These are phyloP conservation scores for Ochropleura leucogaster DNA, from an alignment of 2,888 invertebrate genomes.

Conservation along the genomic window DNA sequence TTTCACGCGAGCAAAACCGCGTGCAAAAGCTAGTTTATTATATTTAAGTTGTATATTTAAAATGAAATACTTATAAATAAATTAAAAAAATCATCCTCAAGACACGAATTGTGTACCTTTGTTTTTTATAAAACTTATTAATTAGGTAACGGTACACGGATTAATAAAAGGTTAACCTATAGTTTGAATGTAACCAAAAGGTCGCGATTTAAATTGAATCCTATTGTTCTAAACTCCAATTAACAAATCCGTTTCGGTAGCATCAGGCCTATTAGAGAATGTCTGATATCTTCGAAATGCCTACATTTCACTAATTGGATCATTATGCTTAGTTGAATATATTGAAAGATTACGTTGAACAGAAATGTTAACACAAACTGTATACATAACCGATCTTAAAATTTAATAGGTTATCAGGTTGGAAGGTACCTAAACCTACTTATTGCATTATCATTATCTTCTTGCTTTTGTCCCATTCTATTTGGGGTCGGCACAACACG, in stretches of 20 bases:
- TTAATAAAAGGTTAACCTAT: neutral
- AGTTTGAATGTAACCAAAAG: neutral
- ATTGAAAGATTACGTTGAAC: neutral
- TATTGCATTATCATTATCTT: no score
- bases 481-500: no score
- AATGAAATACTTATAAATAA: no score
- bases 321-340: constrained; percentile 13
- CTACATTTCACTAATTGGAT: constrained; percentile 28
- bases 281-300: constrained; percentile 7
- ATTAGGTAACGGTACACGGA: neutral
- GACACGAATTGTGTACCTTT: no score
- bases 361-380: neutral
- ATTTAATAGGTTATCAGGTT: neutral
- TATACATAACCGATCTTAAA: neutral
- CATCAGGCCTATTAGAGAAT: constrained; percentile 7
- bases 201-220: neutral
- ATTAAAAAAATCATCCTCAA: no score
- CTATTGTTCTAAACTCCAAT: neutral
- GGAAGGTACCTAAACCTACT: neutral
- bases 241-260: neutral
- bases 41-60: no score
- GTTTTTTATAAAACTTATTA: no score
- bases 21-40: no score
- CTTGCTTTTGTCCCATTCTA: no score
- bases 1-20: no score